phyloP scores from a whole-genome alignment of 2,888 invertebrate species.

The Phyllotreta cruciferae region DNA sequence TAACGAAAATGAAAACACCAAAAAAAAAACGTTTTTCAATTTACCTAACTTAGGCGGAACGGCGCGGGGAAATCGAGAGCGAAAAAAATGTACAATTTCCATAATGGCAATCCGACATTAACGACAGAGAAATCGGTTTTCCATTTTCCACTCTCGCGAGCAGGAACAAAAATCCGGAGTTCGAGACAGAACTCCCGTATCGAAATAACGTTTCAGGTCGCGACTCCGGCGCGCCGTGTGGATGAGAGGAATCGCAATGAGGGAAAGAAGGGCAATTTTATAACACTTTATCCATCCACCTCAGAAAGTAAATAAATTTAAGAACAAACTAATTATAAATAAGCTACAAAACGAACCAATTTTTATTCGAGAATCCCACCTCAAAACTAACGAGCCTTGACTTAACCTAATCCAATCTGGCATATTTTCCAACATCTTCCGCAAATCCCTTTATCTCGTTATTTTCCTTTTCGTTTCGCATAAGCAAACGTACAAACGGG shows the following conservation, averaged over 20 bases:
- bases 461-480: too few species aligned
- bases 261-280: not conserved
- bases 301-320: too few species aligned
- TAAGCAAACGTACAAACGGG: too few species aligned
- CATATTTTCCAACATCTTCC: too few species aligned
- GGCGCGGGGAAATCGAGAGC: conserved; percentile 12
- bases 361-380: too few species aligned
- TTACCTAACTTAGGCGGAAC: conserved; percentile 23
- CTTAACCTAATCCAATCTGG: too few species aligned
- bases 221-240: not conserved
- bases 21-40: conserved; percentile 22
- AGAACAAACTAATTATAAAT: too few species aligned
- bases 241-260: not conserved
- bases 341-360: too few species aligned
- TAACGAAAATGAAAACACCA: too few species aligned
- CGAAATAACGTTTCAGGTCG: conserved; percentile 13
- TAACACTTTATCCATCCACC: not conserved
- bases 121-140: conserved; percentile 30
- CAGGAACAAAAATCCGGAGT: conserved; percentile 23
- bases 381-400: too few species aligned
- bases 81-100: conserved; percentile 32
- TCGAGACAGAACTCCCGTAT: conserved; percentile 3
- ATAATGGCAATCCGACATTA: conserved; percentile 32
- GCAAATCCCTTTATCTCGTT: too few species aligned
- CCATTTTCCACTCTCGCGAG: conserved; percentile 28